Evolutionary conservation across 2,113 vertebrate species (phyloP), one percentile per base, ranked within the genome.

Genomic region (Platichthys stellatus): DNA sequence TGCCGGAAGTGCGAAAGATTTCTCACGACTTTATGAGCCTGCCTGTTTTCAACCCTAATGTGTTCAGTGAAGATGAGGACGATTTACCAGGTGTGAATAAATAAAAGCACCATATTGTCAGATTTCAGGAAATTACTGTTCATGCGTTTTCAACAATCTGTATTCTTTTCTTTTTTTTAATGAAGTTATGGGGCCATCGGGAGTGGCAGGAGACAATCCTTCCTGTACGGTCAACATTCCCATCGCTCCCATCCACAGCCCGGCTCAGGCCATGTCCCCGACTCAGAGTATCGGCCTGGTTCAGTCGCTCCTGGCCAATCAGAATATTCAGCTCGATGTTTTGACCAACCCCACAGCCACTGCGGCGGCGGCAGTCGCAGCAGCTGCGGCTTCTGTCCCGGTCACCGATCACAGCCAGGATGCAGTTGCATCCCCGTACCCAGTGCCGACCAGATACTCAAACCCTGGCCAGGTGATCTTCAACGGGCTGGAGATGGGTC

Each of bases 231-330:
- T 98, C 90, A 99, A 99, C 94, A 99, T 99, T 90, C 98, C 98
- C n/a, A 99, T 99, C 4, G 98, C 98, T n/a, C 98, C 98, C 45
- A 98, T 99, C 91, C 97, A 99, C 91, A 99, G 97, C 90, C 97
- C 97, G 0, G 98, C 97, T 61, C 98, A 99, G 91, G 97, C 97
- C 47, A 97, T 99, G 97, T 99, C 97, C 17, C 98, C 98, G 9
- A 99, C 97, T 0, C 98, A 99, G 94, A 99, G 97, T 87, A 98
- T 99, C 24, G 97, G 98, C 57, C 92, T 99, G 77, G 97, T 98
- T 3, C 98, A 99, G 90, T 99, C 97, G 53, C 95, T 99, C 47
- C 93, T 99, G 86, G 98, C 98, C 84, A 98, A 97, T 90, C 98
- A 99, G 91, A 99, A 99, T n/a, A 98, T 99, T 84, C 97, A 99